Evolutionary conservation across 64 coral and sea anemone genomes (phyloP).

Genomic region (Actinia equina): DNA sequence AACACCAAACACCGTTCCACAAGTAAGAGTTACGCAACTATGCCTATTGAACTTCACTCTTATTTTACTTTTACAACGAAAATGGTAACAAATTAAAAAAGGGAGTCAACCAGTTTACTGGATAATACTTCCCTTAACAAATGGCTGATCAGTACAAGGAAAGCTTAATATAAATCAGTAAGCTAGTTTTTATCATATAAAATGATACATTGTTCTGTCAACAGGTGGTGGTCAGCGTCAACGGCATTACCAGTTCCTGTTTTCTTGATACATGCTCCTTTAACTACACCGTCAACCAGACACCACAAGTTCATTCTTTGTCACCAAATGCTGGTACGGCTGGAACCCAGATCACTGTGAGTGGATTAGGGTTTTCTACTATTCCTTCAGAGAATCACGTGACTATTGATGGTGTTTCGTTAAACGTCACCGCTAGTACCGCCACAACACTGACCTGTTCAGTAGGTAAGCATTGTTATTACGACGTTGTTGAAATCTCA

Average conservation of each 20-base stretch:
- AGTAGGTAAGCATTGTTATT: slow-evolving; percentile 33
- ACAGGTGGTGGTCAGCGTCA: slow-evolving; percentile 56
- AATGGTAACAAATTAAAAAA: too few relatives aligned
- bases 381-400: slow-evolving; percentile 41
- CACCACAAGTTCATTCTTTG: slow-evolving; percentile 56
- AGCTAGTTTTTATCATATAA: too few relatives aligned
- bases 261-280: slow-evolving; percentile 42
- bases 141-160: too few relatives aligned
- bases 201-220: background rate
- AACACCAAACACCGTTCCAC: slow-evolving; percentile 24
- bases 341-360: slow-evolving; percentile 41
- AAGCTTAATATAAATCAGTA: too few relatives aligned
- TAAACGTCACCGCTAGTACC: slow-evolving; percentile 34
- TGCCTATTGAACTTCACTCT: background rate
- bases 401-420: slow-evolving; percentile 37
- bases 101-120: too few relatives aligned
- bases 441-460: slow-evolving; percentile 58
- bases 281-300: slow-evolving; percentile 30
- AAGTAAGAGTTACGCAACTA: slow-evolving; percentile 30
- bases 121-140: background rate
- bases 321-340: slow-evolving; percentile 43
- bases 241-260: slow-evolving; percentile 52
- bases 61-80: background rate
- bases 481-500: background rate
- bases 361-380: slow-evolving; percentile 67